Evolutionary conservation across 2,797 vertebrate genomes (phyloP), one percentile per base, ranked within the genome.

Genomic region (Xyrichtys novacula): DNA sequence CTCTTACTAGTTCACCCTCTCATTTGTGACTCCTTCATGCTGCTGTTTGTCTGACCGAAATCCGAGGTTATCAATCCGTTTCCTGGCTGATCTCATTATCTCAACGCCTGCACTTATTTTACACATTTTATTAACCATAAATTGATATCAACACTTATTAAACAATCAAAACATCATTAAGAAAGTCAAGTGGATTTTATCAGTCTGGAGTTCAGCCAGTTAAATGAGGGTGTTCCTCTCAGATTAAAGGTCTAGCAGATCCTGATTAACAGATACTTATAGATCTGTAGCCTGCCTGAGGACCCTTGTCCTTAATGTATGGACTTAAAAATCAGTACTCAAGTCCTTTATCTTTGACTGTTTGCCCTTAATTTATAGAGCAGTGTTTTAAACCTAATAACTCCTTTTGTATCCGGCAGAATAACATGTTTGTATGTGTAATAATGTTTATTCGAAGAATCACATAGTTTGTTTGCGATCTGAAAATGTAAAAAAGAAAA

Each of bases 1-100:
- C 32, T 55, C 36, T 60, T 4, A 23, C 29, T 43, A 46, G 56
- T 58, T 63, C 42, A 25, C 34, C 14, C 20, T 4, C 52, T 52
- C 63, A 43, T 34, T 32, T 34, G 16, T 44, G 49, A 69, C n/a
- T 19, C 3, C 53, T 46, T 32, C 32, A 29, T 28, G 7, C 28
- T 6, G 43, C 39, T n/a, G n/a, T n/a, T n/a, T 17, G 17, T 15
- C 31, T 50, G 48, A 48, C 42, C 3, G n/a, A 36, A 17, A 17
- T 29, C 15, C 20, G 19, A 20, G n/a, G 23, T 26, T 42, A 38
- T n/a, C n/a, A 3, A 11, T 10, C 22, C 5, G 9, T 20, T 3
- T 57, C 5, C 0, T 58, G 3, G 46, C 5, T 60, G 36, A 19
- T 56, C 40, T 36, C 40, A 32, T 15, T 48, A 31, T 48, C 29